phyloP scores from a whole-genome alignment of 2,797 vertebrate species.

The Coendou prehensilis region DNA sequence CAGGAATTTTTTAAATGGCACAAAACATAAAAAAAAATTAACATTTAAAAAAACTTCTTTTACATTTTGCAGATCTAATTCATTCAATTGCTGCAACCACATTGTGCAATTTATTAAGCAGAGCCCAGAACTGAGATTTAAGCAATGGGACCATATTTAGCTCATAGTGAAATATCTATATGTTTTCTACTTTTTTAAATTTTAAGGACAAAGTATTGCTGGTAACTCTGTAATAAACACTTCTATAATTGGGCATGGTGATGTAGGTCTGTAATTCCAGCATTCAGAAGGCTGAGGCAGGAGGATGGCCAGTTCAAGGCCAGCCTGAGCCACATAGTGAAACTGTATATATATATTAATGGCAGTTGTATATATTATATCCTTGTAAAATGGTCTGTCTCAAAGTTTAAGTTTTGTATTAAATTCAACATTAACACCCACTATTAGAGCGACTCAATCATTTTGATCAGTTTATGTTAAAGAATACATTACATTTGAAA shows the following conservation, averaged over 20 bases:
- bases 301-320: not conserved
- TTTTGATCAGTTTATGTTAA: constrained; percentile 6
- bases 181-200: not conserved
- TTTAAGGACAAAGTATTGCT: constrained; percentile 7
- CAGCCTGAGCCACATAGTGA: not conserved
- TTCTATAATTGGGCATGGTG: not conserved
- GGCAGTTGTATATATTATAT: not conserved
- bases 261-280: not conserved
- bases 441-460: not conserved
- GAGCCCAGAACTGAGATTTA: not conserved
- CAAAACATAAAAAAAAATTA: not conserved
- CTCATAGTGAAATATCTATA: not conserved
- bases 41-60: not conserved
- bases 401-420: constrained; percentile 23
- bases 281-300: not conserved
- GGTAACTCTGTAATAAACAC: not conserved
- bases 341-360: too few species aligned
- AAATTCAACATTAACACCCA: not conserved
- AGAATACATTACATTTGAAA: not conserved
- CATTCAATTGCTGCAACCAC: not conserved
- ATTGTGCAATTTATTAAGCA: not conserved
- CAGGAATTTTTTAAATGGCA: not conserved
- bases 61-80: not conserved
- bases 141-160: not conserved
- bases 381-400: not conserved